Base-by-base conservation (phyloP, 2,113 vertebrate species). In the Gymnorhina tibicen region DNA sequence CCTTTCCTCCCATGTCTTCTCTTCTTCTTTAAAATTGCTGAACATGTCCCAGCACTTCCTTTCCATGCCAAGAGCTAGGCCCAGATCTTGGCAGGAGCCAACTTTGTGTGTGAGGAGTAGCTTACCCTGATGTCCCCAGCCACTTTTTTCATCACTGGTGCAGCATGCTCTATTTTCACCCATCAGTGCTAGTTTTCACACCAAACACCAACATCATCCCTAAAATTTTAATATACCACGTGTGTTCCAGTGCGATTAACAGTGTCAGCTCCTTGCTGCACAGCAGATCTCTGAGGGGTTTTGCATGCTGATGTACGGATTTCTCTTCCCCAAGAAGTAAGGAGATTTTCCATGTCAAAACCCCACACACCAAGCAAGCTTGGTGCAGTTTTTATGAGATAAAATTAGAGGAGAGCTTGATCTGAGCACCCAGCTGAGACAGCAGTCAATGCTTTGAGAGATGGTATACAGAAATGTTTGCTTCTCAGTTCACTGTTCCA, bases 361-460 rank as follows among this genome's bases (percentile, higher is more conserved):
- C 5, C 10, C 8, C 28, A 49, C 18, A 10, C 0, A 0, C 32
- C 22, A 55, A n/a, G 7, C 27, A 89, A 37, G 14, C 10, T 68
- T 68, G 23, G 21, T 84, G 33, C 18, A 60, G 23, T 11, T 78
- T 91, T 82, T 63, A 17, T 60, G 33, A 67, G 23, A 27, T 13
- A 11, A 50, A 42, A 17, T 7, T 2, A 63, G 41, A 50, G 27
- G 12, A 66, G 75, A 42, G 3, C 15, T 81, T 66, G 23, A 9
- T 80, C 18, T 80, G 26, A 46, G 10, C 32, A 42, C 9, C 5
- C 16, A 27, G 17, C n/a, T 82, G n/a, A 58, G 16, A 27, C 8
- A 87, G 44, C 24, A 74, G 32, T 46, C 66, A 55, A 3, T 23
- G 5, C 3, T 1, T 17, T 59, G 11, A 67, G 59, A 69, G 26